Base-by-base conservation (phyloP, 1,140 invertebrate species). In the Aleiodes sp. region DNA sequence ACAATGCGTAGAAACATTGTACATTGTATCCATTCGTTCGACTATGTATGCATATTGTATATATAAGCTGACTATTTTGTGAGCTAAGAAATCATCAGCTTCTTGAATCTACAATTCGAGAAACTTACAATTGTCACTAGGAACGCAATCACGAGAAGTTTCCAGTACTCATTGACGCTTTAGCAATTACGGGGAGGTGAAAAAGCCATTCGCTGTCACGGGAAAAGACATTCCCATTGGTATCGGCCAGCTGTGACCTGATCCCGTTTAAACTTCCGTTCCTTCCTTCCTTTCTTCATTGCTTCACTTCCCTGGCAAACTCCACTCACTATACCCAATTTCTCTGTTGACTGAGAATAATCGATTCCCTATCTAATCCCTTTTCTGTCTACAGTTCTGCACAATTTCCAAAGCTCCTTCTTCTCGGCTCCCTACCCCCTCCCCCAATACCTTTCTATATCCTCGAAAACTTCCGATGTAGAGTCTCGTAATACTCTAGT, bases 201-300 rank as follows among this genome's bases (percentile, higher is more conserved):
- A 24, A 52, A 21, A 52, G 46, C 46, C 21, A 52, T 52, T 24
- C 46, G 26, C 46, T 26, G 35, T 68, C 66, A 62, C 66, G 43
- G 35, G 35, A 52, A 62, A 52, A 68, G 57, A 62, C 39, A 61
- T 61, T 60, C 57, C 33, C 59, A 62, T 68, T 68, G 66, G 57
- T 61, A 68, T 68, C 37, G 52, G 61, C 66, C 66, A 68, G 57
- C 59, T 68, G 66, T 52, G 66, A 41, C 56, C 59, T 62, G 52
- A 46, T 52, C 71, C 65, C 61, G 14, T 41, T 52, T 52, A 52
- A 52, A 52, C 46, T 52, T 52, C 14, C 14, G 46, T 21, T 52
- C n/a, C 39, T 61, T 65, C 12, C 46, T 57, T 66, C 60, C 33
- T 41, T 65, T 39, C 12, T 43, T 65, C 39, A 33, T 59, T 61